Evolutionary conservation across 1,140 invertebrate genomes (phyloP).

Genomic region (Ctenoplectra terminalis): DNA sequence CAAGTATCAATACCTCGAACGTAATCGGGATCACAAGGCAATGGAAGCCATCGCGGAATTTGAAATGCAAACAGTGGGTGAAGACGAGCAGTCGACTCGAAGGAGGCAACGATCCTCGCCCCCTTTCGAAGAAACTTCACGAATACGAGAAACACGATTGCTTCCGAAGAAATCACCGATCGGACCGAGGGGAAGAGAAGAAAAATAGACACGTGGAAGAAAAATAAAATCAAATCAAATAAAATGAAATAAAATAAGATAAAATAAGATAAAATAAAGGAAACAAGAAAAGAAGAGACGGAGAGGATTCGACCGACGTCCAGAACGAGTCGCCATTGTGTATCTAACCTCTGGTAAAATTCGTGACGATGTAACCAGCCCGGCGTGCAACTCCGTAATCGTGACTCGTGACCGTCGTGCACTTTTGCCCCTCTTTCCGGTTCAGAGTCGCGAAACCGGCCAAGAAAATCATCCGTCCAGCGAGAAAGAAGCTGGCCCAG

Average conservation of each 20-base stretch:
- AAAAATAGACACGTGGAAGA: too few species aligned
- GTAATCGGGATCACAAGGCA: slow-evolving; percentile 3
- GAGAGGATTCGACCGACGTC: background rate
- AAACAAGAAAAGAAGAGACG: background rate
- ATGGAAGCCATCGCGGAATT: slow-evolving; percentile 14
- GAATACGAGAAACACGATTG: background rate
- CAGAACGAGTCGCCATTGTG: slow-evolving; percentile 39
- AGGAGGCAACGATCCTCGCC: slow-evolving; percentile 1
- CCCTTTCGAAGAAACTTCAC: background rate
- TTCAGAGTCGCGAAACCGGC: slow-evolving; percentile 32
- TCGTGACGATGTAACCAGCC: slow-evolving; percentile 52
- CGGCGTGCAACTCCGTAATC: slow-evolving; percentile 54
- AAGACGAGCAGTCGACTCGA: slow-evolving; percentile 21
- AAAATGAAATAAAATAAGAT: too few species aligned
- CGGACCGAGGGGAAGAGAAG: background rate
- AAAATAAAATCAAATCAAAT: too few species aligned
- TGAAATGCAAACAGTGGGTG: slow-evolving; percentile 19
- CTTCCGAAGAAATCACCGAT: background rate
- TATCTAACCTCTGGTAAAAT: slow-evolving; percentile 60
- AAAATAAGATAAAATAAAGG: background rate
- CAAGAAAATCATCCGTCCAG: slow-evolving; percentile 51
- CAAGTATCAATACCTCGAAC: slow-evolving; percentile 23
- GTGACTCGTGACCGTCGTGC: slow-evolving; percentile 62
- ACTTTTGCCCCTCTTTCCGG: slow-evolving; percentile 58
- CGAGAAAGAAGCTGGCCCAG: slow-evolving; percentile 15